Base-by-base conservation (phyloP, 2,888 invertebrate species). In the Ennomos quercinarius region DNA sequence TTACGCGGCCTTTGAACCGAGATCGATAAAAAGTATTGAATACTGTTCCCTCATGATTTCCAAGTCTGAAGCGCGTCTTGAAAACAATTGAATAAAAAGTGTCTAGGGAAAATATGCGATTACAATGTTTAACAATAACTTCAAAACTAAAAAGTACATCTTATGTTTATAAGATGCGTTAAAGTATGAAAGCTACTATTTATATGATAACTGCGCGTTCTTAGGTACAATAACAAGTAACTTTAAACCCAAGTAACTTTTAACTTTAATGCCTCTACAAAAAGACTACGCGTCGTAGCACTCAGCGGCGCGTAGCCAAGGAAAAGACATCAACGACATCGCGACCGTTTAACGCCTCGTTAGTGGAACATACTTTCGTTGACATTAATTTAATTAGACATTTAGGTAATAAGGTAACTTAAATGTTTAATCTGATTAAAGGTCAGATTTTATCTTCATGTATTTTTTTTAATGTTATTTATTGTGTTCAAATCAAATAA, bases 261-360 rank as follows among this genome's bases (percentile, higher is more conserved):
- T n/a, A n/a, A n/a, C n/a, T n/a, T n/a, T 41, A 47, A 40, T 40
- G 37, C 13, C 53, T 59, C 49, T 42, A 61, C 55, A 47, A 39
- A 11, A 47, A 36, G 45, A 50, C 55, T 52, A 61, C 55, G 55
- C 9, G 2, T 46, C 55, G 55, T 58, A 63, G 58, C 55, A 56
- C 44, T 39, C 38, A n/a, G 37, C 8, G 50, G 40, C 46, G 17
- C 62, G 58, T 58, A 63, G 58, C 43, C 48, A 52, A 58, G 48
- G 27, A 63, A 56, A 63, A 55, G 58, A 63, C 58, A 55, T 62
- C 54, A 52, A 62, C 62, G 62, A 52, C 38, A 46, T 13, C 36
- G 43, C 38, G 38, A 9, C 41, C 37, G 40, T 50, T 58, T 59
- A 47, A 40, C 47, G 9, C 27, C 27, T 27, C 27, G 27, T 27